A percentile compares a stretch with the other conserved stretches of the same genome.
Conservation (phyloP, 2,113 vertebrate species). For the Hippocampus zosterae region DNA sequence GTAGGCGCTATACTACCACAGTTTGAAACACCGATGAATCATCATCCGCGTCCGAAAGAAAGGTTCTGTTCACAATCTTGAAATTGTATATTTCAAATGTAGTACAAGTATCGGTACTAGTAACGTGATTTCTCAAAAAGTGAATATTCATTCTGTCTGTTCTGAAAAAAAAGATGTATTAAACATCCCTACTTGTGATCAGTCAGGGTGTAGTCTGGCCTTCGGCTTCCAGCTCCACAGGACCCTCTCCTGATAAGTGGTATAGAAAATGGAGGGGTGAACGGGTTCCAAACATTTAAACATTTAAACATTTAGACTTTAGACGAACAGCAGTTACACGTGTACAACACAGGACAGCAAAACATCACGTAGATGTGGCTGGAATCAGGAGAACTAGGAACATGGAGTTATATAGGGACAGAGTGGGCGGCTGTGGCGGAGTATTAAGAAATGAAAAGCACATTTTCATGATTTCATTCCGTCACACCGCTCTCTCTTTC, state of each 20-base stretch:
- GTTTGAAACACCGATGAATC: too few relatives aligned
- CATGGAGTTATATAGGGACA: slow-evolving; percentile 9
- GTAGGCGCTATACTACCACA: too few relatives aligned
- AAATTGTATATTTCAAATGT: too few relatives aligned
- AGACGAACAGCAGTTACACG: not conserved
- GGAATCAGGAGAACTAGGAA: not conserved
- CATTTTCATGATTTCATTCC: slow-evolving; percentile 57
- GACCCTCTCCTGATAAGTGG: not conserved
- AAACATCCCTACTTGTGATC: too few relatives aligned
- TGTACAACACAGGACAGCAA: not conserved
- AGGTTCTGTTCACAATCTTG: too few relatives aligned
- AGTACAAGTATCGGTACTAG: too few relatives aligned
- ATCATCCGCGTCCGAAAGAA: too few relatives aligned
- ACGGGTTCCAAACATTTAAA: not conserved
- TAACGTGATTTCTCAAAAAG: too few relatives aligned
- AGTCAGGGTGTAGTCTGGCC: too few relatives aligned
- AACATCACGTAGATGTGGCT: not conserved
- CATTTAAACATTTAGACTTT: not conserved
- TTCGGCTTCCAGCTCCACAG: not conserved
- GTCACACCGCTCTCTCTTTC: slow-evolving; percentile 27
- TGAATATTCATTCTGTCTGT: too few relatives aligned
- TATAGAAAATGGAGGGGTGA: not conserved
- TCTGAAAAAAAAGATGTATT: too few relatives aligned
- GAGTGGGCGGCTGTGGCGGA: slow-evolving; percentile 18
- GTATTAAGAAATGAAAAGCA: slow-evolving; percentile 58